Evolutionary conservation across 30 jellyfish, hydroid and myxozoan species (phyloP), one percentile per base, ranked within the genome.

Genomic region (Kudoa iwatai): DNA sequence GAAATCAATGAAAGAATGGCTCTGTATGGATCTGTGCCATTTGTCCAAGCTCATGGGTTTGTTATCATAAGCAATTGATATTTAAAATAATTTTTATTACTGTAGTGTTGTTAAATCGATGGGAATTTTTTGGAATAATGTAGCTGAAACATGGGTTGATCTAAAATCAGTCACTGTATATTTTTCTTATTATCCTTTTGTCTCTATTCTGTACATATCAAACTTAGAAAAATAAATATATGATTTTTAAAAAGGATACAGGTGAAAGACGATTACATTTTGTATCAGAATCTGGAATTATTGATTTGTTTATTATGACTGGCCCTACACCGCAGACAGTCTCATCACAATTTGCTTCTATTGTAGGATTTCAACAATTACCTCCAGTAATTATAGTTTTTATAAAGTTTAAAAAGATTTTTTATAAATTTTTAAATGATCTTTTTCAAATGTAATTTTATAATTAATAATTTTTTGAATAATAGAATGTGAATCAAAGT

Each of bases 111-210:
- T 48, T 23, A 44, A 62, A 42, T 54, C 85, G 2, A 87, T 62
- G 2, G 96, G 96, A 23, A 36, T 77, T 16, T 77, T 62, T 23
- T 77, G 83, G 83, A 62, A 62, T 53, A 77, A 77, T 53, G 96
- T 88, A 15, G 96, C 96, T 21, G 96, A 77, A 39, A 77, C 83
- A 9, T 77, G 96, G 96, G 60, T 77, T 51, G 88, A 77, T 48
- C 57, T 77, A 40, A 47, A 51, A 52, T 6, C 9, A 28, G 36
- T 28, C n/a, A n/a, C n/a, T n/a, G n/a, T n/a, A n/a, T n/a, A n/a
- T n/a, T n/a, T n/a, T n/a, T n/a, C n/a, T n/a, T n/a, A n/a, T n/a
- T n/a, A n/a, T n/a, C n/a, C n/a, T n/a, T n/a, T 28, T 28, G 11
- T 28, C 36, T n/a, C 36, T 6, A 28, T 28, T n/a, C 36, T n/a